Base-by-base conservation (phyloP, 2,888 invertebrate genomes). In the Brachycybe producta region DNA sequence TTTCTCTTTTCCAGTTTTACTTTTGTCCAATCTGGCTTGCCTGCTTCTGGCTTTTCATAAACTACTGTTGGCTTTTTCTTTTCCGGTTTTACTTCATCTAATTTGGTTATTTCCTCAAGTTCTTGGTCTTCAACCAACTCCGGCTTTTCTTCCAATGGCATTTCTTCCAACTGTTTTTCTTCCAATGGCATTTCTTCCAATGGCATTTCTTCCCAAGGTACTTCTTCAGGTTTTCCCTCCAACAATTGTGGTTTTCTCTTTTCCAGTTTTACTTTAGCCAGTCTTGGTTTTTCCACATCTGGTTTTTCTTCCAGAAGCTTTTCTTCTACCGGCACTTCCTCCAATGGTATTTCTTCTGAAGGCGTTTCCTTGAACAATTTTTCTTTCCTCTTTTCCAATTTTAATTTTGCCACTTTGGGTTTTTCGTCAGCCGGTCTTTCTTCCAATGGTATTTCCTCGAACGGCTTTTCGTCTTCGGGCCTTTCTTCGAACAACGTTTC, bases 331-430 rank as follows among this genome's bases (percentile, higher is more conserved):
- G 32, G 23, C 11, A 24, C 41, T 42, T 49, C 38, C 19, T 44
- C 44, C 19, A 32, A 32, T 2, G 11, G 32, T 30, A 15, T 8
- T 24, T 32, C 5, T 43, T 43, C n/a, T n/a, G n/a, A n/a, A n/a
- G n/a, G n/a, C n/a, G n/a, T n/a, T n/a, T n/a, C n/a, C n/a, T n/a
- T n/a, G n/a, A n/a, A n/a, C n/a, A n/a, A 39, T 21, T 62, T n/a
- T n/a, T n/a, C n/a, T n/a, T n/a, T n/a, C n/a, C n/a, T n/a, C n/a
- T n/a, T n/a, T n/a, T 67, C 59, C 70, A 70, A 21, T 65, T 63
- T 5, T 72, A 40, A 53, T 68, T 69, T 49, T 67, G 59, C 7
- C n/a, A n/a, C n/a, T n/a, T n/a, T 21, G 3, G 40, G 17, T 40
- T 17, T 40, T 8, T 40, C 21, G 5, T 19, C 3, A 24, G n/a